Percentiles rank a stretch among this genome's conserved stretches.
phyloP scores from a whole-genome alignment of 2,888 invertebrate species.

The Caenorhabditis macrosperma region DNA sequence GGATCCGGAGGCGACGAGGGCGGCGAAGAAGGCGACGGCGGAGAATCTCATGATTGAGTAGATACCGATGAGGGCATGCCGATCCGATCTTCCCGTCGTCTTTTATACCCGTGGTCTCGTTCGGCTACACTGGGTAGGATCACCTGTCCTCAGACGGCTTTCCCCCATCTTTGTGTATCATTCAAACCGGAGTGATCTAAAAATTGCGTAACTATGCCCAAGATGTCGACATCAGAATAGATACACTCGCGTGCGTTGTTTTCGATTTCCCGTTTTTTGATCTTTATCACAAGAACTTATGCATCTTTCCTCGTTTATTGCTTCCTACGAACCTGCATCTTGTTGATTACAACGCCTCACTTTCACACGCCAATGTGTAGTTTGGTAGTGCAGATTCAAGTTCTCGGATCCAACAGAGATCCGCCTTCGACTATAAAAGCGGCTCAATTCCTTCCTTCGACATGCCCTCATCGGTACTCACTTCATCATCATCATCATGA shows the following conservation, averaged over 20 bases:
- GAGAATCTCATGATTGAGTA: conserved; percentile 41
- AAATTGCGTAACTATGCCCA: background rate
- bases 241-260: background rate
- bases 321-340: too few relatives aligned
- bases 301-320: background rate
- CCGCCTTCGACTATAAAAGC: background rate
- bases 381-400: background rate
- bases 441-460: background rate
- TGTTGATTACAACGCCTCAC: too few relatives aligned
- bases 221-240: background rate
- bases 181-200: background rate
- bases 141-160: too few relatives aligned
- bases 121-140: too few relatives aligned
- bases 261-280: background rate
- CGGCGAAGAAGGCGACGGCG: conserved; percentile 37
- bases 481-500: conserved; percentile 40
- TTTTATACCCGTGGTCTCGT: too few relatives aligned
- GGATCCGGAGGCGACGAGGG: conserved; percentile 48
- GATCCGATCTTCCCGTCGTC: too few relatives aligned
- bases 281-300: background rate
- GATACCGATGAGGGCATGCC: conserved; percentile 39
- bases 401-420: background rate
- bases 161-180: background rate
- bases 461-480: conserved; percentile 23
- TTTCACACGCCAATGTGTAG: background rate